A percentile compares a stretch with the other conserved stretches of the same genome.
phyloP scores from a whole-genome alignment of 2,888 invertebrate genomes.

The Chrysomela aeneicollis region DNA sequence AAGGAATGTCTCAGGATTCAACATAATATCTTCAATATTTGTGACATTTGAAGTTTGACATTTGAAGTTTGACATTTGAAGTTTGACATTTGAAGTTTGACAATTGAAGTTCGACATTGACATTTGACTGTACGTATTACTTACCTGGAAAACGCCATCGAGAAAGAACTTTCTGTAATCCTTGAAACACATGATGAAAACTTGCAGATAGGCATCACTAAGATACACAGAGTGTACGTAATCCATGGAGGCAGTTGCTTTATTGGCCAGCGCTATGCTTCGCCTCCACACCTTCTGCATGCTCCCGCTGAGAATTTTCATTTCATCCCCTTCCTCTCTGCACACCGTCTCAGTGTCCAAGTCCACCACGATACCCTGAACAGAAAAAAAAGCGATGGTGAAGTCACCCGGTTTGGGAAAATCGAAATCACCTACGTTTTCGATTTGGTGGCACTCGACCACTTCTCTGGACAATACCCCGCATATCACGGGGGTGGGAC shows the following conservation, averaged over 20 bases:
- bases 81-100: too few species aligned
- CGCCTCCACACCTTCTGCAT: slow-evolving; percentile 74
- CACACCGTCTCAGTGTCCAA: slow-evolving; percentile 71
- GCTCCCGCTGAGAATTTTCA: slow-evolving; percentile 75
- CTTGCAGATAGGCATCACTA: slow-evolving; percentile 79
- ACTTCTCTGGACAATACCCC: slow-evolving; percentile 68
- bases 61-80: too few species aligned
- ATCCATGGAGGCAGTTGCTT: slow-evolving; percentile 61
- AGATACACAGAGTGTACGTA: slow-evolving; percentile 75
- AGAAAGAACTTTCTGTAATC: slow-evolving; percentile 71
- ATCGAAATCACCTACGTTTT: slow-evolving; percentile 62
- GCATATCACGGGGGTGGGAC: slow-evolving; percentile 81
- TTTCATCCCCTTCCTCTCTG: slow-evolving; percentile 78
- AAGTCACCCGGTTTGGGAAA: too few species aligned
- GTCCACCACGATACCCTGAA: slow-evolving; percentile 78
- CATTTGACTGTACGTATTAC: too few species aligned
- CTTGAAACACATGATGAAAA: slow-evolving; percentile 80
- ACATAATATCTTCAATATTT: too few species aligned
- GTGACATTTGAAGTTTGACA: too few species aligned
- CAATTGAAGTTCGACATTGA: too few species aligned
- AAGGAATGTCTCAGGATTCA: too few species aligned
- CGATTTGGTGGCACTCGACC: slow-evolving; percentile 60
- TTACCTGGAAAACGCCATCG: slow-evolving; percentile 59
- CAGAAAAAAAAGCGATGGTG: too few species aligned
- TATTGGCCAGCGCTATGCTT: slow-evolving; percentile 63